Base-by-base conservation (phyloP, 2,888 invertebrate species). In the Caenorhabditis macrosperma region DNA sequence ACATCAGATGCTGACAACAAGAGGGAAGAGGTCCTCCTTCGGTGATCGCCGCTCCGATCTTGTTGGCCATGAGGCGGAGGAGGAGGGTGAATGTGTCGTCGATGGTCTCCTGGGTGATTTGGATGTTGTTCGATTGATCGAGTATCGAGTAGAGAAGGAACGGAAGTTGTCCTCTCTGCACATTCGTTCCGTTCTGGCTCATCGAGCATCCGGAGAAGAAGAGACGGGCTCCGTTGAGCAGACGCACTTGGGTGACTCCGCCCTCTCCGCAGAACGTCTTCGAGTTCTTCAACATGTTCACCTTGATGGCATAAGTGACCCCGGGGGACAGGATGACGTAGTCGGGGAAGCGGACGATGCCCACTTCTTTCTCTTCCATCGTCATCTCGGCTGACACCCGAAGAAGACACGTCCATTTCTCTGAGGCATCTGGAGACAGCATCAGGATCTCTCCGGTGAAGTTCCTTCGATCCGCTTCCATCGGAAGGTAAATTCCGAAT, bases 231-330 rank as follows among this genome's bases (percentile, higher is more conserved):
- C 96, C 96, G 91, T 97, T 97, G 0, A 95, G 95, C 7, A 97
- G 96, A 88, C 95, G 95, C 10, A 97, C 94, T 3, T 94, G 94
- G 33, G 94, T 94, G 80, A 96, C 91, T 0, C 97, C 97, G 28
- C 95, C 95, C 91, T 98, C 97, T 0, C 98, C 98, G 90, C 96
- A 97, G 81, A 95, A 95, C 0, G 97, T 97, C 79, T 96, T 93
- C 22, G 81, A 82, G 61, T 75, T 80, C 10, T 82, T 86, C 17
- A 67, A 59, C 69, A 83, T 77, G 48, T 67, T 80, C 12, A 88
- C 38, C 79, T 87, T 84, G 54, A 89, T 80, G 5, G 87, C 86
- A 54, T 89, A 88, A 7, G 82, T 84, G 12, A 77, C 74, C 33
- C 81, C 86, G 5, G 86, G 79, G 12, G 80, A 77, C 12, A 88